A percentile compares a stretch with the other conserved stretches of the same genome.
These are phyloP conservation scores for Serripes groenlandicus DNA, from an alignment of 2,888 invertebrate species.

Conservation along the genomic window DNA sequence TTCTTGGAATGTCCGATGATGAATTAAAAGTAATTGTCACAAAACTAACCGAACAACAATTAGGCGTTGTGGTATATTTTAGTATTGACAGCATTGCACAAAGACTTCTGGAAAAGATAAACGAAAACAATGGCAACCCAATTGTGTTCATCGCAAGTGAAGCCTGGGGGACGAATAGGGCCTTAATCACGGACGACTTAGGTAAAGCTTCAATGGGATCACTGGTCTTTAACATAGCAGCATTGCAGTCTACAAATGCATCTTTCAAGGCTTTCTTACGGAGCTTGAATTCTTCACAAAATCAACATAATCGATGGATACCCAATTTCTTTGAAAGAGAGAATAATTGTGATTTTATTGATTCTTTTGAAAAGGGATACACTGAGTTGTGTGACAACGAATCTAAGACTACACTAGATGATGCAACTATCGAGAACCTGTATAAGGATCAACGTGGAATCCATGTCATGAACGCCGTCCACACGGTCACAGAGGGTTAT, in stretches of 20 bases:
- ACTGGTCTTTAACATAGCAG: conserved; percentile 70
- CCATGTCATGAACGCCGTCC: conserved; percentile 74
- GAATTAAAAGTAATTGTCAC: conserved; percentile 37
- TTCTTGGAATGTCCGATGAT: conserved; percentile 43
- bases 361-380: conserved; percentile 67
- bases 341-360: conserved; percentile 72
- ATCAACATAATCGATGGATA: conserved; percentile 71
- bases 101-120: conserved; percentile 67
- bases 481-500: conserved; percentile 67
- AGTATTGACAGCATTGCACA: conserved; percentile 70
- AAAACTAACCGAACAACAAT: conserved; percentile 37
- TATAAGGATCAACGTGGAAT: conserved; percentile 71
- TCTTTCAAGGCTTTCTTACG: conserved; percentile 57
- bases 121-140: conserved; percentile 6
- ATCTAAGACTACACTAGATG: conserved; percentile 18
- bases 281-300: conserved; percentile 37
- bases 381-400: conserved; percentile 34
- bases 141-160: conserved; percentile 79
- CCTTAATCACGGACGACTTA: conserved; percentile 51
- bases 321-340: conserved; percentile 73
- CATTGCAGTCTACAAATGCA: conserved; percentile 35
- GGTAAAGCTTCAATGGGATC: conserved; percentile 72
- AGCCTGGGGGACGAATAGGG: conserved; percentile 74
- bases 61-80: conserved; percentile 74
- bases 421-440: conserved; percentile 37